Base-by-base conservation (phyloP, 35 echinoderm and acorn worm genomes). In the Ophioderma brevispina region DNA sequence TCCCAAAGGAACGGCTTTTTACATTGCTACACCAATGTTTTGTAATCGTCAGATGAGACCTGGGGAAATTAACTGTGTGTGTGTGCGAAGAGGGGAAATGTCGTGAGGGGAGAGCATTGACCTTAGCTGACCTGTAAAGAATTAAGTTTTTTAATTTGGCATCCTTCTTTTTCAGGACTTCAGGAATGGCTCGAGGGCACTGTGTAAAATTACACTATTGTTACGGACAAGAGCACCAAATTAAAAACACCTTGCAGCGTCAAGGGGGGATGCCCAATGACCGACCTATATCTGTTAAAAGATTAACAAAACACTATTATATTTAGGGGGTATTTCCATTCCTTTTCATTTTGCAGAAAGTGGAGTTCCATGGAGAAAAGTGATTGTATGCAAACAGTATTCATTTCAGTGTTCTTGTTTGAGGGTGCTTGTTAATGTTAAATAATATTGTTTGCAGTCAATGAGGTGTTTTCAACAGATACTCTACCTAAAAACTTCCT, bases 1-100 rank as follows among this genome's bases (percentile, higher is more conserved):
- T 70, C 59, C n/a, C 59, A 8, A 70, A 25, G 59, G 59, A 70
- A 6, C 59, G 21, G n/a, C 15, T 2, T 25, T 70, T 70, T 70
- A 70, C 59, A 70, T 70, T 13, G 28, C 59, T 70, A 70, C 28
- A 70, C 59, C 59, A 70, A 70, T 70, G 59, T 70, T 70, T 70
- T 13, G 59, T 70, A 70, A 70, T 70, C 59, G n/a, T 70, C 59
- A 70, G 15, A 30, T 25, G 59, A 70, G 59, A 30, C 59, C 59
- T 25, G n/a, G 59, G 59, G 59, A 70, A 70, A 70, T 70, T 70
- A 70, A 25, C 59, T 3, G 46, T 52, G 46, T 52, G 8, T 30
- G 2, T 15, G 28, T 25, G 17, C 3, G 59, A 1, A 70, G 28
- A 25, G 28, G 59, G 23, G n/a, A 30, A 8, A 2, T 25, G 10